These are phyloP conservation scores for Melanogrammus aeglefinus DNA, from an alignment of 2,797 vertebrate genomes.

Conservation along the genomic window DNA sequence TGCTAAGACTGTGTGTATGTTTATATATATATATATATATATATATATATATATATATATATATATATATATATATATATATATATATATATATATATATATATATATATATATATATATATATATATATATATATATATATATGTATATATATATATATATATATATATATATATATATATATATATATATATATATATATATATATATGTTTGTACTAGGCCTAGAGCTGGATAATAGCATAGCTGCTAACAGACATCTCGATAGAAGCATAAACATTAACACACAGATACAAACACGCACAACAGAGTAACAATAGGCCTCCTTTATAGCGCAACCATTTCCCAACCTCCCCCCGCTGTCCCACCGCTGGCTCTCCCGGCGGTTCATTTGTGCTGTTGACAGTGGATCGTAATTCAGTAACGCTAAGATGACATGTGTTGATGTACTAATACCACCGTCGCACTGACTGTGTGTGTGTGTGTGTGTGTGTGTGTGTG, in stretches of 20 bases:
- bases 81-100: too few relatives aligned
- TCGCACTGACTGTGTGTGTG: constrained; percentile 23
- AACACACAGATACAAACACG: constrained; percentile 13
- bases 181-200: too few relatives aligned
- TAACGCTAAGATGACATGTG: constrained; percentile 18
- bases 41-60: too few relatives aligned
- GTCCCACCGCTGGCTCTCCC: constrained; percentile 11
- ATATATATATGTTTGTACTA: too few relatives aligned
- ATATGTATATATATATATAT: too few relatives aligned
- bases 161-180: too few relatives aligned
- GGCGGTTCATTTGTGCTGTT: constrained; percentile 23
- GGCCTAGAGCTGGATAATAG: too few relatives aligned
- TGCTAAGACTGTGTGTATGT: too few relatives aligned
- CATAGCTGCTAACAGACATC: constrained; percentile 24
- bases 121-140: too few relatives aligned
- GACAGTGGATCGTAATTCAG: constrained; percentile 42
- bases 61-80: too few relatives aligned
- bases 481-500: not conserved
- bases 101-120: too few relatives aligned
- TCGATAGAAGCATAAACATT: constrained; percentile 20
- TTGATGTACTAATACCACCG: constrained; percentile 25
- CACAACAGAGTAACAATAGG: constrained; percentile 37
- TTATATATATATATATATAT: too few relatives aligned
- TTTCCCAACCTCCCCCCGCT: constrained; percentile 40
- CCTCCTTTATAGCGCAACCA: constrained; percentile 40